Percentiles rank a stretch among this genome's conserved stretches.
Conservation (phyloP, 2,113 vertebrate genomes). For the Amazona guildingii region DNA sequence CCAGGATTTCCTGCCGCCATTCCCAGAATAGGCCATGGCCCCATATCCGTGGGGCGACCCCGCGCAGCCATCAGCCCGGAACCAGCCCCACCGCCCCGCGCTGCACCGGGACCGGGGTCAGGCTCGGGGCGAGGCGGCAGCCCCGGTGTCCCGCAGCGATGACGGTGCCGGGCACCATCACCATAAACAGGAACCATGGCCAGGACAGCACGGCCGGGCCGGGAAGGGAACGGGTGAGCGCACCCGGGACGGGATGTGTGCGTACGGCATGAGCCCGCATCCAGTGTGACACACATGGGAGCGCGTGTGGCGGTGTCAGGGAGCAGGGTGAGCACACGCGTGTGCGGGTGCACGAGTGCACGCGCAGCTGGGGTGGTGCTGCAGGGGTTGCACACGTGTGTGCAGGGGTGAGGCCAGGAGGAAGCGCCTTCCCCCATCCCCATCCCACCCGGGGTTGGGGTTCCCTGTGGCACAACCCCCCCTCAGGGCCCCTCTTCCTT, state of each 20-base stretch:
- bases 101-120: background rate
- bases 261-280: fast-evolving
- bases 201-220: background rate
- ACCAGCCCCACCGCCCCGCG: background rate
- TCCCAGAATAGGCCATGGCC: background rate
- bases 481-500: background rate
- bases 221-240: background rate
- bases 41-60: background rate
- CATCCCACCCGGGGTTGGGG: background rate
- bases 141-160: fast-evolving
- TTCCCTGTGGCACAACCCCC: background rate
- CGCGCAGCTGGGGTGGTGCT: background rate
- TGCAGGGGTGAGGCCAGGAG: background rate
- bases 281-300: fast-evolving
- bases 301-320: fast-evolving
- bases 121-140: background rate
- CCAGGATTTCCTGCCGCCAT: background rate
- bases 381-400: background rate
- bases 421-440: background rate
- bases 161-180: background rate
- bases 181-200: constrained; percentile 47
- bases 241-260: background rate
- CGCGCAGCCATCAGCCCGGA: fast-evolving
- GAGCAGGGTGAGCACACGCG: fast-evolving
- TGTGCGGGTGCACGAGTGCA: background rate